These are phyloP conservation scores for Sus cebifrons DNA, from an alignment of 2,797 vertebrate species.

Conservation along the genomic window DNA sequence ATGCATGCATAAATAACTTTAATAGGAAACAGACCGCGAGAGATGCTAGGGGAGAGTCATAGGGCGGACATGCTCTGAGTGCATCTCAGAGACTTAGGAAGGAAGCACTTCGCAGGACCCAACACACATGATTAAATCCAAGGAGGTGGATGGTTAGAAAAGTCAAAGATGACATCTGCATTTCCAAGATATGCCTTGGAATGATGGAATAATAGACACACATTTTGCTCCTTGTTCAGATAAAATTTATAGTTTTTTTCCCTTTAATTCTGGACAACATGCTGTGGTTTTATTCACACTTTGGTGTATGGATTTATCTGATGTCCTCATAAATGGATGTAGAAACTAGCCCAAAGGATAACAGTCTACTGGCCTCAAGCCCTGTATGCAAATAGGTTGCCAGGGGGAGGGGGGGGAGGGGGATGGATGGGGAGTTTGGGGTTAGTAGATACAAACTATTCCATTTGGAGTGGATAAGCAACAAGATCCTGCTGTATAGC, in stretches of 20 bases:
- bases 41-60: neutral
- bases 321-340: neutral
- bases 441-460: no score
- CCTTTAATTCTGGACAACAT: neutral
- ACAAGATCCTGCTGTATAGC: no score
- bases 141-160: neutral
- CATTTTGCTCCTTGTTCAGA: slow-evolving; percentile 22
- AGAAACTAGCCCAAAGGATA: slow-evolving; percentile 1
- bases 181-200: slow-evolving; percentile 37
- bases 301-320: neutral
- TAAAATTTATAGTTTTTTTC: slow-evolving; percentile 15
- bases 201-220: slow-evolving; percentile 39
- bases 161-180: slow-evolving; percentile 38
- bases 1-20: neutral
- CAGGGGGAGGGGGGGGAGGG: neutral
- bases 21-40: slow-evolving; percentile 16
- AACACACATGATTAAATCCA: neutral
- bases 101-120: slow-evolving; percentile 7
- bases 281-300: neutral
- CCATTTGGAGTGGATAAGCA: no score
- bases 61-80: neutral
- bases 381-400: neutral
- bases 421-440: no score
- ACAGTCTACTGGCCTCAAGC: neutral
- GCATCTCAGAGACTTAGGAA: slow-evolving; percentile 31